These are phyloP conservation scores for Drosophila willistoni DNA, from an alignment of 1,140 invertebrate genomes.

Conservation along the genomic window DNA sequence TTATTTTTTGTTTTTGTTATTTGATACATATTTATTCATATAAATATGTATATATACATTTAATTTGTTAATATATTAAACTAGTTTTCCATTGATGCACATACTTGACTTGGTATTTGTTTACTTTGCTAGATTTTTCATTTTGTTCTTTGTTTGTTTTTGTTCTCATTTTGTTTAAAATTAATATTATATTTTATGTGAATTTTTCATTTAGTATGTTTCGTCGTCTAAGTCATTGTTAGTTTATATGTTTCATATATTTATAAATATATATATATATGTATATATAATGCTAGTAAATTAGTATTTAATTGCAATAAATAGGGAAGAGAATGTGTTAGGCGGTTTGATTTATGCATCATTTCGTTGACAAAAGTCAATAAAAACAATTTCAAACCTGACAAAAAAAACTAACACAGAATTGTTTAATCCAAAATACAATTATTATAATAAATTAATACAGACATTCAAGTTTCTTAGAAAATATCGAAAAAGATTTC, in stretches of 20 bases:
- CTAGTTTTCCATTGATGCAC: conserved; percentile 66
- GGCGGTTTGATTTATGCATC: not conserved
- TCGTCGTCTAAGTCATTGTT: conserved; percentile 74
- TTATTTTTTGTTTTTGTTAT: conserved; percentile 35
- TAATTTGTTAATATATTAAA: conserved; percentile 72
- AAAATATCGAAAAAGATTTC: conserved; percentile 62
- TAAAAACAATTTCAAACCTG: conserved; percentile 3
- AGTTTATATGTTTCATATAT: conserved; percentile 50
- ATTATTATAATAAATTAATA: conserved; percentile 52
- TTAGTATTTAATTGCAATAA: conserved; percentile 70
- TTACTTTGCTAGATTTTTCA: conserved; percentile 73
- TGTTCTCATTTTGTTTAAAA: conserved; percentile 63
- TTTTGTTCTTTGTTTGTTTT: conserved; percentile 29
- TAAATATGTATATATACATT: conserved; percentile 42
- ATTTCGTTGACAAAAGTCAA: conserved; percentile 2
- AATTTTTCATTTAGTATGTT: conserved; percentile 63
- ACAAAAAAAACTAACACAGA: conserved; percentile 12
- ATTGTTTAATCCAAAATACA: conserved; percentile 16
- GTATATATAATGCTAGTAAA: conserved; percentile 52
- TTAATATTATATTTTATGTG: conserved; percentile 56
- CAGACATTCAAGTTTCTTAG: conserved; percentile 31
- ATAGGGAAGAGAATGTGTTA: conserved; percentile 29
- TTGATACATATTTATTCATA: conserved; percentile 27
- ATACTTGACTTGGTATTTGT: conserved; percentile 73
- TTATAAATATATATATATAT: conserved; percentile 39